Evolutionary conservation across 2,888 invertebrate genomes (phyloP), one percentile per base, ranked within the genome.

Genomic region (Brachylomia viminalis): DNA sequence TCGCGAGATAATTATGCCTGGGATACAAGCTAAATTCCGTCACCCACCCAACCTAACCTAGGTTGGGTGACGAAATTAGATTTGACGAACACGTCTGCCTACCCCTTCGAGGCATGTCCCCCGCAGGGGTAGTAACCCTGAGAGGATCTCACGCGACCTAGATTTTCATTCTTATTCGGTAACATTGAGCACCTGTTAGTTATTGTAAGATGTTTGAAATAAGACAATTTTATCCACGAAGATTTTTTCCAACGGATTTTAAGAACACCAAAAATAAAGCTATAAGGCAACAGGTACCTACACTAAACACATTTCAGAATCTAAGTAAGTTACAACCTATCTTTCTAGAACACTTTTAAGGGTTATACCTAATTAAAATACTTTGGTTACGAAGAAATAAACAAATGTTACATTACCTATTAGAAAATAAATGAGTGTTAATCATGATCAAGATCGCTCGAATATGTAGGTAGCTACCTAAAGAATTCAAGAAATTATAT

Each of bases 301-400:
- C 8, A 47, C 30, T 8, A 23, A 38, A 30, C 66, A 33, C 10
- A 33, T 52, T 52, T 17, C 17, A n/a, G 7, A 20, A 27, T 7
- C 20, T 65, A 27, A 27, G 17, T 38, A 66, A 33, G 30, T 59
- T 23, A 45, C 23, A n/a, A 23, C 42, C n/a, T 23, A 27, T 33
- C 20, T 38, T 23, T n/a, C 10, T 23, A 42, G 23, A 20, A 33
- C 11, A 59, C 11, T 20, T 59, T 11, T 23, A 59, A 11, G 30
- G 13, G 8, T 23, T 52, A 7, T 15, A n/a, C n/a, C n/a, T n/a
- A 38, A 75, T n/a, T 49, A 49, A 75, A 65, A 70, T 11, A 20
- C 15, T 30, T 30, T 47, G 1, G 20, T 38, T 5, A 38, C 1
- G 8, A 54, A 54, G 1, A 52, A n/a, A 15, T 15, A 4, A 62